These are phyloP conservation scores for Apodemus agrarius DNA, from an alignment of 2,797 vertebrate species.

Conservation along the genomic window DNA sequence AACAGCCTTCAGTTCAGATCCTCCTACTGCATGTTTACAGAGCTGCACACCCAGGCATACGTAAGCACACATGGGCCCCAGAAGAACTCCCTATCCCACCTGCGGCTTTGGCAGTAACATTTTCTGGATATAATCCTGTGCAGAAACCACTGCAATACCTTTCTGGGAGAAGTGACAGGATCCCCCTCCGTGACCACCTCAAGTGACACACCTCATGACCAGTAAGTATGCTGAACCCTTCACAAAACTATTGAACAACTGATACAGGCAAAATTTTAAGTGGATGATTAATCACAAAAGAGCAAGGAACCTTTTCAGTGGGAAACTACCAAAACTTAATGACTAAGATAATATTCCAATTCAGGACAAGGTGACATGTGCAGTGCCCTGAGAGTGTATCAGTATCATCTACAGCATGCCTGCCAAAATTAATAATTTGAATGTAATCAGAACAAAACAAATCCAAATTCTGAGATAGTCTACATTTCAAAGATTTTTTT, in stretches of 20 bases:
- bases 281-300: neutral
- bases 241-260: neutral
- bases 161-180: neutral
- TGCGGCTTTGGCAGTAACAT: neutral
- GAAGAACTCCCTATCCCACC: accelerated
- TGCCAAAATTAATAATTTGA: conserved; percentile 2
- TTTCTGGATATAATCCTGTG: neutral
- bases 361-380: neutral
- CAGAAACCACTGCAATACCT: neutral
- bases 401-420: neutral
- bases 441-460: conserved; percentile 8
- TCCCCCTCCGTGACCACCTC: accelerated
- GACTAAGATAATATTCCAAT: neutral
- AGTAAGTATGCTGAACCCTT: neutral
- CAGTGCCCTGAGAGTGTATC: too few relatives aligned
- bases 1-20: neutral
- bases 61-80: neutral
- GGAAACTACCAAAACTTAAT: neutral
- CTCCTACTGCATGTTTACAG: neutral
- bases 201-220: neutral
- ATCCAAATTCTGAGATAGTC: neutral
- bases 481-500: neutral
- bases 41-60: neutral
- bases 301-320: neutral
- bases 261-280: neutral